Evolutionary conservation across 2,888 invertebrate genomes (phyloP), one percentile per base, ranked within the genome.

Genomic region (Polia nebulosa): DNA sequence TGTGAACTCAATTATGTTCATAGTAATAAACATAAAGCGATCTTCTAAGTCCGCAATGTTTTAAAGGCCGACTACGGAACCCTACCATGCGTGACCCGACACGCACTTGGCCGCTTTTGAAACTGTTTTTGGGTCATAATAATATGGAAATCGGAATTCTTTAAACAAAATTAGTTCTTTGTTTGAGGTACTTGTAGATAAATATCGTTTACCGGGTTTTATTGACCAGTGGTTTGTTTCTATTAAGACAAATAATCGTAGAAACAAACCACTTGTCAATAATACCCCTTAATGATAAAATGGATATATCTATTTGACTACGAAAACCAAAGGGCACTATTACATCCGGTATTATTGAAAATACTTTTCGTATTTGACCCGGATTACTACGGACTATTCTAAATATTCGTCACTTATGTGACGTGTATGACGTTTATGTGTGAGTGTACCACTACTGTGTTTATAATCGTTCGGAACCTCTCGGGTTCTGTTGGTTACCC

Each of bases 281-380:
- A n/a, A n/a, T 51, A 32, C 32, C n/a, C 39, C 58, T 32, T 44
- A 41, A 22, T 51, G 44, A 15, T 49, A 27, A 49, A 25, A 44
- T n/a, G 32, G 2, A 27, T 51, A 6, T 44, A 25, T 51, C 44
- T 56, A 51, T 52, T 66, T 66, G 27, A 34, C 13, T 55, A 20
- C 6, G 27, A 25, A 49, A 11, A 22, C 11, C 17, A 9, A 25
- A 25, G 13, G 9, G 0, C 8, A 25, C 1, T 44, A 27, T 44
- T 22, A 8, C 11, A 29, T 32, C 15, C 20, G 22, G 25, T 15
- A 22, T 65, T 13, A 66, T 65, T 44, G 8, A 57, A 25, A 9
- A 39, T 27, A 20, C 17, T 17, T 25, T 36, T 45, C 15, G 25
- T 29, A 17, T 65, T 39, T 41, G 11, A 15, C n/a, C 20, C n/a